Base-by-base conservation (phyloP, 2,888 invertebrate genomes). In the Pteria penguin region DNA sequence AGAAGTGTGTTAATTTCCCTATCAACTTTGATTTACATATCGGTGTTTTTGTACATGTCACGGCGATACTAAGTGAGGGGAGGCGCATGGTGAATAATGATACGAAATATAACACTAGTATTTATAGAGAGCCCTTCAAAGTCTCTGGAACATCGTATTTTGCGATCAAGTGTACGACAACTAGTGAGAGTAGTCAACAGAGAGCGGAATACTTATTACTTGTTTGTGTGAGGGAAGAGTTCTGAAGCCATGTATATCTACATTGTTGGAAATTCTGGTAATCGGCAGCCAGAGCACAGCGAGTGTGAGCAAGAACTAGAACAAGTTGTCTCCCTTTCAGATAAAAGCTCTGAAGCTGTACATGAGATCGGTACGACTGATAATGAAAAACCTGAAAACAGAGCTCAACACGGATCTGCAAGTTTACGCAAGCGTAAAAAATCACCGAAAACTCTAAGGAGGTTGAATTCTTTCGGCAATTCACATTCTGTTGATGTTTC, bases 161-260 rank as follows among this genome's bases (percentile, higher is more conserved):
- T n/a, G n/a, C n/a, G n/a, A n/a, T n/a, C n/a, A n/a, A n/a, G n/a
- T n/a, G n/a, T n/a, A n/a, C n/a, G n/a, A n/a, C n/a, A n/a, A n/a
- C n/a, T n/a, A n/a, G n/a, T n/a, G n/a, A n/a, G n/a, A n/a, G n/a
- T n/a, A n/a, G n/a, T n/a, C n/a, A n/a, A n/a, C n/a, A n/a, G n/a
- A n/a, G n/a, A n/a, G n/a, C n/a, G n/a, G n/a, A n/a, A n/a, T n/a
- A n/a, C n/a, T n/a, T n/a, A n/a, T n/a, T n/a, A n/a, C n/a, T n/a
- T n/a, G n/a, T n/a, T n/a, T n/a, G n/a, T n/a, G 29, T 11, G 32
- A 61, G 33, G 18, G 33, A 61, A 52, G 22, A 52, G 27, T n/a
- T 22, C 33, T n/a, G n/a, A n/a, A 63, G 32, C 52, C 70, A 70
- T 70, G 70, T 70, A 60, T 70, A 45, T 70, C 52, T 70, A 70